These are phyloP conservation scores for Phocides pigmalion DNA, from an alignment of 1,140 invertebrate genomes.

Conservation along the genomic window DNA sequence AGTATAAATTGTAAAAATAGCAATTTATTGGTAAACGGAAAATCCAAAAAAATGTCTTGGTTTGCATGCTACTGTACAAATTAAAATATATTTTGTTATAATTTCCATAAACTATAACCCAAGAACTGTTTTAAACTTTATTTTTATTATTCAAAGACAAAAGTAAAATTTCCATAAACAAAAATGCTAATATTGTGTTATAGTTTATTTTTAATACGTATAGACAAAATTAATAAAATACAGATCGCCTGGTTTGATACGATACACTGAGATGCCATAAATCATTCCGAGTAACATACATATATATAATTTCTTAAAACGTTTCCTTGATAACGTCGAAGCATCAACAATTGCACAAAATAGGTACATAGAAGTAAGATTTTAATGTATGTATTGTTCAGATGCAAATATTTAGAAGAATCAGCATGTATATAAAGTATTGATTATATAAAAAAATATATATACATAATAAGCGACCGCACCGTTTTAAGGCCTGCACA, in stretches of 20 bases:
- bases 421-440: slow-evolving; percentile 79
- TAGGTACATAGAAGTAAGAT: slow-evolving; percentile 69
- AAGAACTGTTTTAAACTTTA: no score
- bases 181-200: neutral
- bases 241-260: slow-evolving; percentile 18
- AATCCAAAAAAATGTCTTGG: neutral
- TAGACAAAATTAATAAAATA: neutral
- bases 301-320: slow-evolving; percentile 34
- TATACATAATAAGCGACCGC: slow-evolving; percentile 53
- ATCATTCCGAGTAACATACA: slow-evolving; percentile 43
- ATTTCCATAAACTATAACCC: no score
- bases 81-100: no score
- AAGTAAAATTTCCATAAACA: no score
- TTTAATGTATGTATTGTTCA: slow-evolving; percentile 82
- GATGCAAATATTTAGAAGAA: slow-evolving; percentile 83
- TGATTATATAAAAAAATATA: slow-evolving; percentile 48
- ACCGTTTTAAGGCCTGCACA: no score
- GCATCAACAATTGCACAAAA: slow-evolving; percentile 76
- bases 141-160: no score
- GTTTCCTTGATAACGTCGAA: slow-evolving; percentile 33
- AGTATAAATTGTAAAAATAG: neutral
- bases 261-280: slow-evolving; percentile 53
- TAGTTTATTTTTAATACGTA: no score
- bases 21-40: neutral
- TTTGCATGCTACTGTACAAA: no score